These are phyloP conservation scores for Homarus gammarus DNA, from an alignment of 2,888 invertebrate species.

Conservation along the genomic window DNA sequence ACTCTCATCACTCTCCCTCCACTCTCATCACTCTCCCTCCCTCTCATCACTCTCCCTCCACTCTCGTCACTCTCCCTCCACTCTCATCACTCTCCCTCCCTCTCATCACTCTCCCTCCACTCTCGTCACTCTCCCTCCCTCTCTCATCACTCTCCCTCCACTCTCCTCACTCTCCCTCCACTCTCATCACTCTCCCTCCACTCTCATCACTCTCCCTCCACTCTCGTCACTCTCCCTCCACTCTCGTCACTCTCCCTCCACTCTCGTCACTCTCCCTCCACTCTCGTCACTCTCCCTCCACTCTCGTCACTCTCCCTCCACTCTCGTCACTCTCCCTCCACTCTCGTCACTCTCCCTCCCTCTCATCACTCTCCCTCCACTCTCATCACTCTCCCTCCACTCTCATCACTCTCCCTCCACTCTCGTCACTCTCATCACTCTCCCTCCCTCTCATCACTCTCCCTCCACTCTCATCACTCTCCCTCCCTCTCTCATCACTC, in stretches of 20 bases:
- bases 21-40: slow-evolving; percentile 6
- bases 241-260: background rate
- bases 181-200: background rate
- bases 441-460: background rate
- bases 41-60: background rate
- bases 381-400: no score
- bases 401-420: background rate
- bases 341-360: background rate
- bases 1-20: background rate
- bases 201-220: background rate
- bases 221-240: background rate
- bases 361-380: background rate
- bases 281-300: no score
- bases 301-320: background rate
- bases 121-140: background rate
- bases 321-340: no score
- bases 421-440: background rate
- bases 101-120: background rate
- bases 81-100: background rate
- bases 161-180: no score
- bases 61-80: background rate
- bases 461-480: slow-evolving; percentile 8
- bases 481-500: background rate
- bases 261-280: background rate
- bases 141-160: no score